Evolutionary conservation across 2,797 vertebrate species (phyloP).

Genomic region (Triplophysa yarkandensis): DNA sequence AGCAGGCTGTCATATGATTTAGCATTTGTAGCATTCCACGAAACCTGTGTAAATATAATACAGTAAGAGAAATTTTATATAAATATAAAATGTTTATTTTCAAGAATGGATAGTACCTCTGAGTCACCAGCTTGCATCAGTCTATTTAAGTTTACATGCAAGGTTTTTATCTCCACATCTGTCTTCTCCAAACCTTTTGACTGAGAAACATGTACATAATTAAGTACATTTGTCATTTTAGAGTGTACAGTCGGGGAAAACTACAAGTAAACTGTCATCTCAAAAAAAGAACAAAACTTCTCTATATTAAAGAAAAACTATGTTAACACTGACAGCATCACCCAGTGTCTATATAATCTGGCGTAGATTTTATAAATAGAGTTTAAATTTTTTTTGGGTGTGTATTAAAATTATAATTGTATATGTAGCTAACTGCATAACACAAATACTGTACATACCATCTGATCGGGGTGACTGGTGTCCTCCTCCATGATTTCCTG

Average conservation of each 20-base stretch:
- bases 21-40: conserved; percentile 13
- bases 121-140: conserved; percentile 37
- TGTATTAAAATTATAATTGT: not conserved
- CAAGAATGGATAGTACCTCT: conserved; percentile 47
- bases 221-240: too few relatives aligned
- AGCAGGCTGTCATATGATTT: conserved; percentile 4
- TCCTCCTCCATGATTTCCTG: not conserved
- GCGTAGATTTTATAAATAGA: too few relatives aligned
- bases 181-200: conserved; percentile 16
- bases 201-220: too few relatives aligned
- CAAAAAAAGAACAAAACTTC: too few relatives aligned
- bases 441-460: conserved; percentile 10
- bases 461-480: not conserved
- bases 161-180: conserved; percentile 37
- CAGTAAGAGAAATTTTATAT: not conserved
- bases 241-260: too few relatives aligned
- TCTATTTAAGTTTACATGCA: conserved; percentile 57
- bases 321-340: too few relatives aligned
- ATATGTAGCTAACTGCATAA: not conserved
- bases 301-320: too few relatives aligned
- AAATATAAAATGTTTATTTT: not conserved
- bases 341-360: too few relatives aligned
- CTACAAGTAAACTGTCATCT: too few relatives aligned
- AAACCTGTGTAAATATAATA: conserved; percentile 7
- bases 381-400: not conserved